Conservation (phyloP, 2,113 vertebrate species). For the Rhodinocichla rosea region DNA sequence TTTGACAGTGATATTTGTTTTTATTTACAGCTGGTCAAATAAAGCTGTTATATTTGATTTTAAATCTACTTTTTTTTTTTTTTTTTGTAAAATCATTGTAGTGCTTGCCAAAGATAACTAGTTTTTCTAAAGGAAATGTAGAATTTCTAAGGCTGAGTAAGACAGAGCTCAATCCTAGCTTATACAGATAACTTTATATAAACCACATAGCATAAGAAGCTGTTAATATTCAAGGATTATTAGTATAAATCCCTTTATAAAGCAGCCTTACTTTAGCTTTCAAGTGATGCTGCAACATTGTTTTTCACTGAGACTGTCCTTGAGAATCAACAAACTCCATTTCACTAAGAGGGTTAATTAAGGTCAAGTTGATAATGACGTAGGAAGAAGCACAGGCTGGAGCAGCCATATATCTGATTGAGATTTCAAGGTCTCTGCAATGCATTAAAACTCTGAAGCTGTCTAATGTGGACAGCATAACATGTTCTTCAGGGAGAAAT, state of each 20-base stretch:
- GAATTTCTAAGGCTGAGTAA: neutral
- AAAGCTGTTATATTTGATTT: neutral
- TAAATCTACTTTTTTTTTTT: neutral
- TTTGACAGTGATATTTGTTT: neutral
- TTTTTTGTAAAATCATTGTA: neutral
- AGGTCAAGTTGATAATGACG: conserved; percentile 65
- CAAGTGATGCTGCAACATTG: conserved; percentile 49
- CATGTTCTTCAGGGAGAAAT: neutral
- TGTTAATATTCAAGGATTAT: conserved; percentile 65
- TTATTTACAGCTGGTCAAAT: neutral
- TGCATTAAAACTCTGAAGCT: conserved; percentile 8
- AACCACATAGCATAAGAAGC: conserved; percentile 17
- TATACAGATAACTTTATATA: conserved; percentile 44
- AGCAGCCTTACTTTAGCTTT: conserved; percentile 41
- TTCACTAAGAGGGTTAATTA: conserved; percentile 73
- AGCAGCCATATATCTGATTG: conserved; percentile 31
- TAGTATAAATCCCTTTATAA: conserved; percentile 65
- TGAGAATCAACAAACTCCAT: conserved; percentile 66
- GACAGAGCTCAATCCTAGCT: neutral
- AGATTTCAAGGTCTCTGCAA: conserved; percentile 33
- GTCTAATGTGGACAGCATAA: neutral
- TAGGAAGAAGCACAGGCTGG: conserved; percentile 36
- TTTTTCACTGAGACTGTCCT: conserved; percentile 63
- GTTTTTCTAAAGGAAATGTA: neutral
- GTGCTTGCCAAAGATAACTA: neutral